Evolutionary conservation across 2,888 invertebrate species (phyloP).

Genomic region (Escarpia spicata): DNA sequence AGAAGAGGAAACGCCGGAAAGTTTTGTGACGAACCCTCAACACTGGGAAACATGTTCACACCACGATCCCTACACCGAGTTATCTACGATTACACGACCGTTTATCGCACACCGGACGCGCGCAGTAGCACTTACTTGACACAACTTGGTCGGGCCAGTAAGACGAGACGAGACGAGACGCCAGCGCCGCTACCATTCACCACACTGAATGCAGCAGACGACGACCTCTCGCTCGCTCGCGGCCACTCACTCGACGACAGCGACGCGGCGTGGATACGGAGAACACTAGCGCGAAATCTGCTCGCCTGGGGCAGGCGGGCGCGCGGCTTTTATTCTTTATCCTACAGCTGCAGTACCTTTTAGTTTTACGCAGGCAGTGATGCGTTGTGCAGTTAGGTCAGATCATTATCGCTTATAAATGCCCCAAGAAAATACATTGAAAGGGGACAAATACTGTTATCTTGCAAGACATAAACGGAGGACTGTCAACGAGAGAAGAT

Average conservation of each 20-base stretch:
- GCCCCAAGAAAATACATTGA: neutral
- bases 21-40: neutral
- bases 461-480: neutral
- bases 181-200: neutral
- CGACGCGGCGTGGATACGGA: neutral
- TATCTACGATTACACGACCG: neutral
- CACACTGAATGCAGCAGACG: neutral
- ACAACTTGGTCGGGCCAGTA: neutral
- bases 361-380: neutral
- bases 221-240: neutral
- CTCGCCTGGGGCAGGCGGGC: neutral
- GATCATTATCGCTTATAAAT: neutral
- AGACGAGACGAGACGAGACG: conserved; percentile 2
- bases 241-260: neutral
- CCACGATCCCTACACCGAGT: neutral
- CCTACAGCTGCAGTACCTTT: no score
- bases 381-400: neutral
- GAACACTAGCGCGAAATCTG: neutral
- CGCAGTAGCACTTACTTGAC: neutral
- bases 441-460: neutral
- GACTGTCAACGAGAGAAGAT: neutral
- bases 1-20: neutral
- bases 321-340: neutral
- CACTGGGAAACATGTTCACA: neutral
- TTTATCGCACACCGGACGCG: conserved; percentile 6